Evolutionary conservation across 2,888 invertebrate species (phyloP).

Genomic region (Phania funesta): DNA sequence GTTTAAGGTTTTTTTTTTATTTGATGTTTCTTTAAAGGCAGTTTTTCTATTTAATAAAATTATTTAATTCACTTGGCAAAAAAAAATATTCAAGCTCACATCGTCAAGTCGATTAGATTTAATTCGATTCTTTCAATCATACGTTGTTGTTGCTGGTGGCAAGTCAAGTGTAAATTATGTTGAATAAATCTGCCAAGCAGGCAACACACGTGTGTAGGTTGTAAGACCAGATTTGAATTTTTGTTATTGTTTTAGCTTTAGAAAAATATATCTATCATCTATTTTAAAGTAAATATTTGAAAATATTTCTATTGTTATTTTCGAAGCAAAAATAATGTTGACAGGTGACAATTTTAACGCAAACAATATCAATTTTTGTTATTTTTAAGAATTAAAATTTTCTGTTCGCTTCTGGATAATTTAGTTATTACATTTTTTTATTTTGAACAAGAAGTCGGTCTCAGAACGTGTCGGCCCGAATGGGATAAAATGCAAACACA

Average conservation of each 20-base stretch:
- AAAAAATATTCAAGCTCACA: conserved; percentile 1
- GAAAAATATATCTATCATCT: not conserved
- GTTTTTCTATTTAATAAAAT: conserved; percentile 15
- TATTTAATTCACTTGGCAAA: not conserved
- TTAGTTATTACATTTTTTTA: too few species aligned
- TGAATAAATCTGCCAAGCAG: not conserved
- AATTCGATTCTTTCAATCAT: not conserved
- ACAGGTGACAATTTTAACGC: conserved; percentile 53
- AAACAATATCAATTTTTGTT: conserved; percentile 26
- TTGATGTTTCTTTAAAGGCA: not conserved
- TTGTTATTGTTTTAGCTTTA: not conserved
- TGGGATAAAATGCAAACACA: too few species aligned
- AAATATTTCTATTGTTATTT: conserved; percentile 1
- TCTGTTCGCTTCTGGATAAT: not conserved
- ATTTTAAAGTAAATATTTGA: not conserved
- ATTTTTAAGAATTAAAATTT: conserved; percentile 15
- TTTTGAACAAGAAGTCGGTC: not conserved
- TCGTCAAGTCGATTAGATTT: not conserved
- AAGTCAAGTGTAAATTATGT: conserved; percentile 33
- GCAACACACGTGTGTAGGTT: conserved; percentile 13
- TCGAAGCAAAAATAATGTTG: conserved; percentile 8
- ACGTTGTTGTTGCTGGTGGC: conserved; percentile 2
- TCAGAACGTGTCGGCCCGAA: too few species aligned
- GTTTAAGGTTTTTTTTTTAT: not conserved
- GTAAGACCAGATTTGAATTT: conserved; percentile 6